phyloP scores from a whole-genome alignment of 1,140 invertebrate species.

The Leptopilina boulardi region DNA sequence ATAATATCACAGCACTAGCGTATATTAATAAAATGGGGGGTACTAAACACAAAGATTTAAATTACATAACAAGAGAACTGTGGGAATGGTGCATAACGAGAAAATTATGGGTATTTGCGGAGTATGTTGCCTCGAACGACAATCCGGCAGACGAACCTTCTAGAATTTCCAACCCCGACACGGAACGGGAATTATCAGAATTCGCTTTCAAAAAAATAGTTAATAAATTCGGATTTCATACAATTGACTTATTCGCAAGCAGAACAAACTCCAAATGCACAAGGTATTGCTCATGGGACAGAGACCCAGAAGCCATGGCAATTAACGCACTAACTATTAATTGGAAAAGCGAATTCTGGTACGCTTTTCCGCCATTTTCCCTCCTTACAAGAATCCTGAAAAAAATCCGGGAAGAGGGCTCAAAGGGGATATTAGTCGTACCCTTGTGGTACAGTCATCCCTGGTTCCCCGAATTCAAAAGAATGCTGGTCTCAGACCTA shows the following conservation, averaged over 20 bases:
- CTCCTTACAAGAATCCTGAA: constrained; percentile 19
- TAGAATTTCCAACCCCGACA: constrained; percentile 48
- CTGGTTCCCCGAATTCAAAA: constrained; percentile 13
- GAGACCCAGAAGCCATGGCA: constrained; percentile 42
- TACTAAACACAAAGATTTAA: constrained; percentile 40
- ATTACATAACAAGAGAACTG: constrained; percentile 28
- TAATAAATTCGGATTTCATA: constrained; percentile 51
- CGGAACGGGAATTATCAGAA: constrained; percentile 45
- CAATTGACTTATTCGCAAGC: constrained; percentile 56
- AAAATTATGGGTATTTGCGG: constrained; percentile 40
- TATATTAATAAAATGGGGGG: constrained; percentile 58
- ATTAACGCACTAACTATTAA: constrained; percentile 49
- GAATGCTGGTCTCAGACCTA: not conserved
- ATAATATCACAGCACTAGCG: constrained; percentile 55
- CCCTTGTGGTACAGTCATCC: not conserved
- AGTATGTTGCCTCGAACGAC: constrained; percentile 47
- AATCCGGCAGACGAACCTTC: constrained; percentile 55
- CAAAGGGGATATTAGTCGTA: not conserved
- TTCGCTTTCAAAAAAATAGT: constrained; percentile 37
- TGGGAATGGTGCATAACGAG: constrained; percentile 54
- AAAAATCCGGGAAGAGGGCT: constrained; percentile 7
- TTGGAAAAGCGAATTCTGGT: constrained; percentile 35
- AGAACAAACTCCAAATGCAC: constrained; percentile 52
- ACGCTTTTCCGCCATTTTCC: constrained; percentile 44
- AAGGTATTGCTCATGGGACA: constrained; percentile 49